Evolutionary conservation across 2,113 vertebrate species (phyloP).

Genomic region (Sciurus niger): DNA sequence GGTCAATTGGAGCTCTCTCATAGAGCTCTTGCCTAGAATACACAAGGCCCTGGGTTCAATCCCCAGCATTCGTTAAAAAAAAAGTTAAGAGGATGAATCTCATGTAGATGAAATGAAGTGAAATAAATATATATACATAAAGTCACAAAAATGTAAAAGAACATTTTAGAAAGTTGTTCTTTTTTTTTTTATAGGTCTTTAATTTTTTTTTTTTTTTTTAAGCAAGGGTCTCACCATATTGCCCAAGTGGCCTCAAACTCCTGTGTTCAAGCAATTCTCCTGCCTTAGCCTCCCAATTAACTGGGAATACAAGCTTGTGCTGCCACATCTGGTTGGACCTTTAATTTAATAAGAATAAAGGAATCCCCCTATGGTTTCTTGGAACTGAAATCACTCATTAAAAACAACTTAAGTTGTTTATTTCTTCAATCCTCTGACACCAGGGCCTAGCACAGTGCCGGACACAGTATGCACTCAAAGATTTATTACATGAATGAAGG

Average conservation of each 20-base stretch:
- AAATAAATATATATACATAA: neutral
- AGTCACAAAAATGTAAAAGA: neutral
- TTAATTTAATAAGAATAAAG: constrained; percentile 57
- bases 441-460: neutral
- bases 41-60: too few relatives aligned
- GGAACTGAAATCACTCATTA: too few relatives aligned
- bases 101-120: neutral
- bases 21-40: neutral
- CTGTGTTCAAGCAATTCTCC: too few relatives aligned
- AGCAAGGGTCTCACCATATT: too few relatives aligned
- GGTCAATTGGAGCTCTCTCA: too few relatives aligned
- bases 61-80: neutral
- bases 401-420: too few relatives aligned
- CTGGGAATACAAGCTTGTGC: too few relatives aligned
- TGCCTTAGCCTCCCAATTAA: too few relatives aligned
- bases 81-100: neutral
- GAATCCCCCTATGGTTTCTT: too few relatives aligned
- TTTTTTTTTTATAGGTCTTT: neutral
- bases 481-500: neutral
- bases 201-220: too few relatives aligned
- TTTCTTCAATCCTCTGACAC: neutral
- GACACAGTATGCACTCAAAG: neutral
- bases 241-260: too few relatives aligned
- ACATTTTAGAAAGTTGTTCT: neutral
- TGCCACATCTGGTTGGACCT: neutral